Evolutionary conservation across 2,113 vertebrate genomes (phyloP).

Genomic region (Ivindomyrus marchei): DNA sequence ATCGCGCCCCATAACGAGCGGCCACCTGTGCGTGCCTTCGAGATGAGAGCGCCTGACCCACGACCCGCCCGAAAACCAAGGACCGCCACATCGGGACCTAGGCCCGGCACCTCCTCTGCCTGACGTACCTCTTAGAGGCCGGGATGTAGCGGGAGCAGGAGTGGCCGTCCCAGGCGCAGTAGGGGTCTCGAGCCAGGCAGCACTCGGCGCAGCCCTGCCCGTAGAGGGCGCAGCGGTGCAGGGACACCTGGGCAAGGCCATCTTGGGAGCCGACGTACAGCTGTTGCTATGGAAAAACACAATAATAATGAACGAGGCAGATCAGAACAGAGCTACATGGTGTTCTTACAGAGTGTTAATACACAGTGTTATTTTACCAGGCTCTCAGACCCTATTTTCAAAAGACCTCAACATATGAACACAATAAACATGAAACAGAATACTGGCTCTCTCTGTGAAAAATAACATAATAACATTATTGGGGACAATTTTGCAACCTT

Average conservation of each 20-base stretch:
- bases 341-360: background rate
- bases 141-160: conserved; percentile 85
- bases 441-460: background rate
- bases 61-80: background rate
- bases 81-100: no score
- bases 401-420: background rate
- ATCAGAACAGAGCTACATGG: background rate
- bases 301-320: background rate
- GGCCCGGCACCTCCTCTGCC: background rate
- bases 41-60: background rate
- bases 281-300: conserved; percentile 71
- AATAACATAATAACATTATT: background rate
- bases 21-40: background rate
- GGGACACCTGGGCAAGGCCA: conserved; percentile 82
- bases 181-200: conserved; percentile 93
- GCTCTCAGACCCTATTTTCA: background rate
- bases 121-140: conserved; percentile 81
- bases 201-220: conserved; percentile 94
- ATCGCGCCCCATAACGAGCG: background rate
- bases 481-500: background rate
- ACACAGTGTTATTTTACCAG: background rate
- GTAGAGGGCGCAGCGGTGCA: conserved; percentile 89
- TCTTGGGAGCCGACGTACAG: conserved; percentile 85
- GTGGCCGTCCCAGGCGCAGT: conserved; percentile 95
- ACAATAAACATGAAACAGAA: background rate